Evolutionary conservation across 2,113 vertebrate species (phyloP), one percentile per base, ranked within the genome.

Genomic region (Lethenteron reissneri): DNA sequence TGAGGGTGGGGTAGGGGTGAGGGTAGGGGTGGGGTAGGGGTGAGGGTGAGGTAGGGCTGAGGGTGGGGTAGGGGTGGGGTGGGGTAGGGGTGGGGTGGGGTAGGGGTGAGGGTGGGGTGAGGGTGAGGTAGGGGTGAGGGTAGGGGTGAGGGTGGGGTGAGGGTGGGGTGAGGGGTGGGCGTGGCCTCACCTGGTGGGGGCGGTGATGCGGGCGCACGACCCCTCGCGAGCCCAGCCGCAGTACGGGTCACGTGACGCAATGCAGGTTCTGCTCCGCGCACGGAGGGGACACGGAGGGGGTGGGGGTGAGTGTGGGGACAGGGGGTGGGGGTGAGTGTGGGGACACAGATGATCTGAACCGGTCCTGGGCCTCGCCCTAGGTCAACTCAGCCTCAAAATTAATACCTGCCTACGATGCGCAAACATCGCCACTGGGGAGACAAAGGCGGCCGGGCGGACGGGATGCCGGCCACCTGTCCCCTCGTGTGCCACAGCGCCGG

Each of bases 221-320:
- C 81, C 84, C 0, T 79, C 79, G 75, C 78, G 82, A 41, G 86
- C 79, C 88, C 88, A 92, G 71, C 87, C 80, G 73, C 88, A 92
- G 79, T 92, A 92, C 0, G 88, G 88, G 76, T 92, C 88, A 72
- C 80, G 82, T 8, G 87, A 88, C 71, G 84, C 84, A 78, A 90
- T 78, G 72, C 88, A 92, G 79, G 81, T 87, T 75, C 88, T 92
- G 77, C 25, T 41, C 25, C 25, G 1, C 25, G 25, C 25, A 41
- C 25, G 25, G 25, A 41, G 25, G 25, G 25, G 25, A 41, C 25
- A 25, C 25, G 25, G 25, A 25, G 25, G 25, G 25, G 25, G 10
- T 8, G 10, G 17, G 9, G 74, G 60, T 72, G 10, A 58, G 74
- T 4, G 25, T 25, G 25, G 4, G 25, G 25, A 25, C 25, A 25